Evolutionary conservation across 2,888 invertebrate genomes (phyloP).

Genomic region (Drosophila pseudotalamancana): DNA sequence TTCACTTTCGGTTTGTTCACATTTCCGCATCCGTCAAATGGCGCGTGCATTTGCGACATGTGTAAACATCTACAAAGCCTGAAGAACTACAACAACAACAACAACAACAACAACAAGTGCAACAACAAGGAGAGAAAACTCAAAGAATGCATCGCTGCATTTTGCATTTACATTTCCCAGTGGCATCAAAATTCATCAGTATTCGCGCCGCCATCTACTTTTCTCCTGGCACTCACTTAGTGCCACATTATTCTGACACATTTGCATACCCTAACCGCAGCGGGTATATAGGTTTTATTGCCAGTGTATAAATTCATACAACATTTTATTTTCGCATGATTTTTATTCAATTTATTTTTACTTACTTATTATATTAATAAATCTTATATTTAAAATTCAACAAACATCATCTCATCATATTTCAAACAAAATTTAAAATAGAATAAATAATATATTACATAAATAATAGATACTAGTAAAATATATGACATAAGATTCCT

Average conservation of each 20-base stretch:
- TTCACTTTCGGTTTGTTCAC: slow-evolving; percentile 60
- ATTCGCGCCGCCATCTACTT: slow-evolving; percentile 17
- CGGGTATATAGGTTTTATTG: neutral
- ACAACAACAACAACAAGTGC: slow-evolving; percentile 4
- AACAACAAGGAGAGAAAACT: slow-evolving; percentile 7
- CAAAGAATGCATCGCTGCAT: slow-evolving; percentile 51
- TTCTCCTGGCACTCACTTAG: slow-evolving; percentile 19
- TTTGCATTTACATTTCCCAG: slow-evolving; percentile 51
- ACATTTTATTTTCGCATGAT: too few species aligned
- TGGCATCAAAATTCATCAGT: slow-evolving; percentile 48
- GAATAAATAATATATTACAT: too few species aligned
- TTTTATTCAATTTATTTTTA: too few species aligned
- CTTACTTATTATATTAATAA: neutral
- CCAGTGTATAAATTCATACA: neutral
- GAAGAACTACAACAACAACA: slow-evolving; percentile 17
- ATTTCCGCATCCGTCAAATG: slow-evolving; percentile 61
- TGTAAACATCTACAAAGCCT: slow-evolving; percentile 49
- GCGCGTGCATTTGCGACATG: slow-evolving; percentile 66
- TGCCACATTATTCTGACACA: neutral
- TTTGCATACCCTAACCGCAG: neutral
- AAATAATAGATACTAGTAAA: too few species aligned
- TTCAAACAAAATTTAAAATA: too few species aligned
- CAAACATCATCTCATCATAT: too few species aligned
- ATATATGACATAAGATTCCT: too few species aligned
- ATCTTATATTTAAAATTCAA: too few species aligned